A percentile compares a stretch with the other conserved stretches of the same genome.
These are phyloP conservation scores for Microcebus jonahi DNA, from an alignment of 2,113 vertebrate genomes.

Conservation along the genomic window DNA sequence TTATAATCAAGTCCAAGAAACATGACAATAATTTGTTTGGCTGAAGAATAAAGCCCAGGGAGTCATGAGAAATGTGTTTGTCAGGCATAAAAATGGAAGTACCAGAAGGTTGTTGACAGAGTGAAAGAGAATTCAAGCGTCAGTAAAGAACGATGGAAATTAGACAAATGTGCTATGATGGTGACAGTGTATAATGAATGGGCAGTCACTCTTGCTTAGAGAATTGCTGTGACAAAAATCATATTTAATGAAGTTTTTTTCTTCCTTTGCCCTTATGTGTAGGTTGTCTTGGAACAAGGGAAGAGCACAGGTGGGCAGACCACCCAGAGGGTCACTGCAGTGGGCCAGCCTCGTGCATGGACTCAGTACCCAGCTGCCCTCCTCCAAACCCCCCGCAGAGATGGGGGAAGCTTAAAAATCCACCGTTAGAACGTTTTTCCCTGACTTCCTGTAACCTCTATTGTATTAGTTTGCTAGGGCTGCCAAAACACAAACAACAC, in stretches of 20 bases:
- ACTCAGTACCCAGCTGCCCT: not conserved
- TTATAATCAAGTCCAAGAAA: not conserved
- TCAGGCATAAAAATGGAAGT: not conserved
- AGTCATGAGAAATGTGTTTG: not conserved
- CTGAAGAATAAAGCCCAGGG: not conserved
- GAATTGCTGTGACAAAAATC: not conserved
- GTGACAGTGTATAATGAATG: not conserved
- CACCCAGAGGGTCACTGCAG: not conserved
- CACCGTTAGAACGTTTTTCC: not conserved
- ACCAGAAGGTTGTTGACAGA: not conserved
- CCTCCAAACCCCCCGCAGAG: accelerated
- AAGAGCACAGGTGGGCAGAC: not conserved
- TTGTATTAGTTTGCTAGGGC: not conserved
- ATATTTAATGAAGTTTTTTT: not conserved
- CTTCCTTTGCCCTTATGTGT: not conserved
- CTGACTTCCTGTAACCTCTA: not conserved
- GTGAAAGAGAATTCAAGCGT: not conserved
- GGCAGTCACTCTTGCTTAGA: not conserved
- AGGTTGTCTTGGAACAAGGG: not conserved
- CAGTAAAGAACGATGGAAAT: not conserved
- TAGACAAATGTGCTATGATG: not conserved
- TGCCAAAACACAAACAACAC: not conserved
- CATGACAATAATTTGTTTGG: not conserved
- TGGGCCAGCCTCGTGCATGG: not conserved
- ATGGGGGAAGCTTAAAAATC: not conserved